These are phyloP conservation scores for Sarcophaga caerulescens DNA, from an alignment of 2,888 invertebrate species.

Conservation along the genomic window DNA sequence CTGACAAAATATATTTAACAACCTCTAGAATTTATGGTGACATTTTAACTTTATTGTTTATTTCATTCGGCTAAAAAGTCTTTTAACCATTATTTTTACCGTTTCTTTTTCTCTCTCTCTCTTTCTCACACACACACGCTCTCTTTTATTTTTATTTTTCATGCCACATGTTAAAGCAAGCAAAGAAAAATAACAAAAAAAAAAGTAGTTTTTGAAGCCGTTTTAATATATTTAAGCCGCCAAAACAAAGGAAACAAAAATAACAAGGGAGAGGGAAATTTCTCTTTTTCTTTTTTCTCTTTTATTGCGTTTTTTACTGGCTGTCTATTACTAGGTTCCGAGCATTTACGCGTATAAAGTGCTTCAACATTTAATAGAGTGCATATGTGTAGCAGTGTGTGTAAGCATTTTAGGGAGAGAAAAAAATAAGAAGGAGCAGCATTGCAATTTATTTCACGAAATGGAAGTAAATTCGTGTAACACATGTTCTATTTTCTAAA, in stretches of 20 bases:
- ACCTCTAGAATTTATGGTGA: conserved; percentile 30
- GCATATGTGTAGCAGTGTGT: not conserved
- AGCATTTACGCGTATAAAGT: conserved; percentile 32
- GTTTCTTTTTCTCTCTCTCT: conserved; percentile 7
- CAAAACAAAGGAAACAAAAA: not conserved
- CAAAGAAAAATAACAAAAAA: not conserved
- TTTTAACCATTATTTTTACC: not conserved
- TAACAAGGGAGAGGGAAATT: conserved; percentile 15
- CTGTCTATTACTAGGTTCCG: not conserved
- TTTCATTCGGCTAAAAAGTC: conserved; percentile 39
- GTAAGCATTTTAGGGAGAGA: not conserved
- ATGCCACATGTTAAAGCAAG: not conserved
- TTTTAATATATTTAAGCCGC: conserved; percentile 43
- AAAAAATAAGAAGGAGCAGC: not conserved
- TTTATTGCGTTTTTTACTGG: not conserved
- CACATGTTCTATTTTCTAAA: conserved; percentile 51
- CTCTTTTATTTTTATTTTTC: not conserved
- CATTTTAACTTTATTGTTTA: conserved; percentile 61
- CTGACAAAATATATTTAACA: not conserved
- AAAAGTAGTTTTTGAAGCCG: conserved; percentile 17
- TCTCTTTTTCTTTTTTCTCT: not conserved
- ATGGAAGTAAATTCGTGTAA: conserved; percentile 46
- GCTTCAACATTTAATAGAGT: conserved; percentile 1
- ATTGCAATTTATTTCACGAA: conserved; percentile 39
- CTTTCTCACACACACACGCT: not conserved